A percentile compares a stretch with the other conserved stretches of the same genome.
Evolutionary conservation across 2,797 vertebrate species (phyloP).

Genomic region (Sebastes hubbsi): DNA sequence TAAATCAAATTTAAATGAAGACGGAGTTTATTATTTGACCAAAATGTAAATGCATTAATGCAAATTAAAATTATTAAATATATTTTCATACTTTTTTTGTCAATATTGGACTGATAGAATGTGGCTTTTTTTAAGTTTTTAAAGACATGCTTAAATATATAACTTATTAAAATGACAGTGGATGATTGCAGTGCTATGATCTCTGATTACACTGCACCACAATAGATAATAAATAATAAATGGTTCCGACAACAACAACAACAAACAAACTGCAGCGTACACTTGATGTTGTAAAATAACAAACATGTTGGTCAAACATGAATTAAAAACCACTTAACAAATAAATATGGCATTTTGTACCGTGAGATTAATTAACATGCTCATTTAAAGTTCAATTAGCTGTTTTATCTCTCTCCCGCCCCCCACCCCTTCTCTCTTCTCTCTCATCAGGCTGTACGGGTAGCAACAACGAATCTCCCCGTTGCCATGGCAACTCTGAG

Average conservation of each 20-base stretch:
- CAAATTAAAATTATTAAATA: not conserved
- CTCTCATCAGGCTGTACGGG: conserved; percentile 41
- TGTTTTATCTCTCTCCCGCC: not conserved
- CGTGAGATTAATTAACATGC: conserved; percentile 26
- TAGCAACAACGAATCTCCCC: conserved; percentile 63
- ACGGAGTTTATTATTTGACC: not conserved
- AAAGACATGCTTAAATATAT: not conserved
- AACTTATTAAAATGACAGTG: not conserved
- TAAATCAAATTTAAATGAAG: not conserved
- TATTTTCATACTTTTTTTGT: not conserved
- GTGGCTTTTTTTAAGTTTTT: not conserved
- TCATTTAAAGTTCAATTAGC: conserved; percentile 47
- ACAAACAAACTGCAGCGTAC: not conserved
- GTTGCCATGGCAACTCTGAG: conserved; percentile 76
- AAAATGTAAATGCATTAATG: not conserved
- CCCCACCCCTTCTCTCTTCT: not conserved
- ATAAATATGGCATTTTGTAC: not conserved
- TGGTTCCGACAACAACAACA: not conserved
- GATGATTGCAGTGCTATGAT: not conserved
- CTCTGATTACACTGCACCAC: not conserved
- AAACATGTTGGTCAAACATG: conserved; percentile 26
- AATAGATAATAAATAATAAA: conserved; percentile 3
- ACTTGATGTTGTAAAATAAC: conserved; percentile 13
- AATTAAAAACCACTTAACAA: conserved; percentile 8
- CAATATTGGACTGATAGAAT: not conserved